Evolutionary conservation across 2,888 invertebrate species (phyloP).

Genomic region (Drosophila pegasa): DNA sequence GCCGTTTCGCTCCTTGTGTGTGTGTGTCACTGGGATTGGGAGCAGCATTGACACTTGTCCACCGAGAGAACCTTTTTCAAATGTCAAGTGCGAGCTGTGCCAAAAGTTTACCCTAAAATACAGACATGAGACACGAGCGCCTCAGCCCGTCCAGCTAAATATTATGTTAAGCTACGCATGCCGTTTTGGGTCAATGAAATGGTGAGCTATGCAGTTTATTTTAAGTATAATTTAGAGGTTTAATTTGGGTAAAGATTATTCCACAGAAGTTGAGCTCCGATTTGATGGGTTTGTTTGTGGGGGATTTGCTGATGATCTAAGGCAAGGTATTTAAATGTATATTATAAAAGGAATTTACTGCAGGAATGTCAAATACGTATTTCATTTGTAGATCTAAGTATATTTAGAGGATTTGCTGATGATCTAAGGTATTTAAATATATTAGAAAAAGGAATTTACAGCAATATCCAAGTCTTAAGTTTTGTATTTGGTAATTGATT

Average conservation of each 20-base stretch:
- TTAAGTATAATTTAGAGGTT: background rate
- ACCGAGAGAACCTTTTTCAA: slow-evolving; percentile 50
- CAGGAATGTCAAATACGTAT: no score
- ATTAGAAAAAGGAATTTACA: no score
- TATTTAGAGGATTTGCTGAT: no score
- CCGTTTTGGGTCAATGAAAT: background rate
- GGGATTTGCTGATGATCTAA: no score
- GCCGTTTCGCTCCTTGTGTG: background rate
- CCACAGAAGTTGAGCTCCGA: no score
- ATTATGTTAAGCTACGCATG: background rate
- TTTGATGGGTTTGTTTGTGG: no score
- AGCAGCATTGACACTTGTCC: slow-evolving; percentile 7
- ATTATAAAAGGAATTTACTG: no score
- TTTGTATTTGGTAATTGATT: no score
- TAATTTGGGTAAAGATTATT: background rate
- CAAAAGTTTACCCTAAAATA: background rate
- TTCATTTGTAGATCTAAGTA: no score
- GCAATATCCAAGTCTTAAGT: no score
- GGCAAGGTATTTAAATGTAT: no score
- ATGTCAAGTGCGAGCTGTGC: slow-evolving; percentile 49
- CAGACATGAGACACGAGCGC: background rate
- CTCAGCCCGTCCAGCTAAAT: background rate
- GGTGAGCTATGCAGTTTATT: background rate
- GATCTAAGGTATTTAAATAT: no score
- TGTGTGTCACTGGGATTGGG: slow-evolving; percentile 4